phyloP scores from a whole-genome alignment of 2,797 vertebrate genomes.

The Alfaro cultratus region DNA sequence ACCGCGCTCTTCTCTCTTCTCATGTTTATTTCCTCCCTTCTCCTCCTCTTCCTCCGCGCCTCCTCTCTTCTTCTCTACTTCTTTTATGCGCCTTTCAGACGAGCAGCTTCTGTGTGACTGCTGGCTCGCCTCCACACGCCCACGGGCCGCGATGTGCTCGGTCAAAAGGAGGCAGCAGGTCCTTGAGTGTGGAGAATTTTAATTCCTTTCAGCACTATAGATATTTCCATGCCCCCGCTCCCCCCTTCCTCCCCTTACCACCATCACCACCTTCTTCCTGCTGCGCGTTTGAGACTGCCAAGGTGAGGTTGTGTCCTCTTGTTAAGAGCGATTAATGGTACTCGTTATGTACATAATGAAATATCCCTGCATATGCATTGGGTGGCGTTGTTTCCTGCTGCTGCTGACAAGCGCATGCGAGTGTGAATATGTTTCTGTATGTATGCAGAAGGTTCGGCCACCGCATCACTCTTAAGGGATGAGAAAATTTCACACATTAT shows the following conservation, averaged over 20 bases:
- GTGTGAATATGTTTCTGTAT: not conserved
- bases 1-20: slow-evolving; percentile 43
- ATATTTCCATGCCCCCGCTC: slow-evolving; percentile 58
- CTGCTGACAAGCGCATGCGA: slow-evolving; percentile 10
- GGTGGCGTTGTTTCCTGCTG: slow-evolving; percentile 66
- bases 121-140: slow-evolving; percentile 60
- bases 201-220: slow-evolving; percentile 72
- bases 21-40: slow-evolving; percentile 51
- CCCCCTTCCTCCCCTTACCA: slow-evolving; percentile 6
- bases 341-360: slow-evolving; percentile 86
- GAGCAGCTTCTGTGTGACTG: slow-evolving; percentile 54
- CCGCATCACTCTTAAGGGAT: not conserved
- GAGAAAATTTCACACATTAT: not conserved
- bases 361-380: slow-evolving; percentile 81
- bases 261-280: slow-evolving; percentile 51
- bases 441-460: not conserved
- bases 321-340: slow-evolving; percentile 86
- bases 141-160: slow-evolving; percentile 49
- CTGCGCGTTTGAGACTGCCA: slow-evolving; percentile 78
- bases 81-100: slow-evolving; percentile 50
- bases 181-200: slow-evolving; percentile 78
- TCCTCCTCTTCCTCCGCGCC: slow-evolving; percentile 2
- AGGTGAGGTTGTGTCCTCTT: slow-evolving; percentile 86
- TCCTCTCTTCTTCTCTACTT: slow-evolving; percentile 23
- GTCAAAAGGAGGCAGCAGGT: slow-evolving; percentile 74